These are phyloP conservation scores for Melangyna quadrimaculata DNA, from an alignment of 2,888 invertebrate species.

Conservation along the genomic window DNA sequence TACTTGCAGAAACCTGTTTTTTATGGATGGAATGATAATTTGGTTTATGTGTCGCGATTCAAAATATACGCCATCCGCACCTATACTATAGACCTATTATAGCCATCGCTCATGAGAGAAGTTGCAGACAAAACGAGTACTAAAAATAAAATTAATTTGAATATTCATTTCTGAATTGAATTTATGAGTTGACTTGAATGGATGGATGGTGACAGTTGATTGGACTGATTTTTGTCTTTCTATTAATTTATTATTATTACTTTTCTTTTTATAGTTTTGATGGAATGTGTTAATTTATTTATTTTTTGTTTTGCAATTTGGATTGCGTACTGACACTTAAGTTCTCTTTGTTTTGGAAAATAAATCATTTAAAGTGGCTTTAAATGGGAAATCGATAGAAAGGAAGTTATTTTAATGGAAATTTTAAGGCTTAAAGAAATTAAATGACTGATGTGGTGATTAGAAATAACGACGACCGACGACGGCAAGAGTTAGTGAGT, in stretches of 20 bases:
- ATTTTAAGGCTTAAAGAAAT: constrained; percentile 5
- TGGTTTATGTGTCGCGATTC: constrained; percentile 10
- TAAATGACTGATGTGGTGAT: constrained; percentile 2
- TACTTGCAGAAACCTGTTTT: constrained; percentile 41
- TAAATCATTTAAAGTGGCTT: neutral
- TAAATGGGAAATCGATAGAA: neutral
- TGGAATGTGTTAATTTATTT: constrained; percentile 1
- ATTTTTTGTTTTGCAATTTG: neutral
- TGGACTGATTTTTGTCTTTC: neutral
- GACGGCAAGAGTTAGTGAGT: neutral
- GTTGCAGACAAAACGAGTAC: constrained; percentile 40
- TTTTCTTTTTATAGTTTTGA: constrained; percentile 1
- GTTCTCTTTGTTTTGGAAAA: constrained; percentile 4
- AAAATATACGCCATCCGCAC: neutral
- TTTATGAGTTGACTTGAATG: constrained; percentile 43
- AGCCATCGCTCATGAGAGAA: constrained; percentile 10
- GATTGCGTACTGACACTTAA: neutral
- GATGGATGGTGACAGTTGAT: constrained; percentile 18
- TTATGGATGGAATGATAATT: constrained; percentile 35
- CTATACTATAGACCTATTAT: neutral
- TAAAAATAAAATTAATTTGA: constrained; percentile 43
- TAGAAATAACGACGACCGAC: neutral
- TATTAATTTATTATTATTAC: neutral
- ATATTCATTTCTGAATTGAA: constrained; percentile 44
- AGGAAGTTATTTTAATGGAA: constrained; percentile 8